A percentile compares a stretch with the other conserved stretches of the same genome.
Conservation (phyloP, 1,140 invertebrate genomes). For the Saccostrea glomerata region DNA sequence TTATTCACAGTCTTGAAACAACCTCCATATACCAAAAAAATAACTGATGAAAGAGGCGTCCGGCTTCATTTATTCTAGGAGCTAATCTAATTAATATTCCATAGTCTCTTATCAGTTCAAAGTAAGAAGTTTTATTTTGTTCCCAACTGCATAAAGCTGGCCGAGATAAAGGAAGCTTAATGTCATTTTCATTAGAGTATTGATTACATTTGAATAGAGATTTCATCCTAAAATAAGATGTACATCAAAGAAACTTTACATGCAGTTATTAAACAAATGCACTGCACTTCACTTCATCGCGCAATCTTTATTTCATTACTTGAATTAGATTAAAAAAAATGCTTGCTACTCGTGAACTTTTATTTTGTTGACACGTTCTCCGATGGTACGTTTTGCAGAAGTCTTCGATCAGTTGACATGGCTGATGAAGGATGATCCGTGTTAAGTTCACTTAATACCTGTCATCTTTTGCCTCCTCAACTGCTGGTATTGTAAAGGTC, state of each 20-base stretch:
- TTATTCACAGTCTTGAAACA: too few relatives aligned
- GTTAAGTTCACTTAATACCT: too few relatives aligned
- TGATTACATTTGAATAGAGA: not conserved
- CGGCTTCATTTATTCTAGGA: not conserved
- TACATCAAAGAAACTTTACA: not conserved
- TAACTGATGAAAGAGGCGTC: not conserved
- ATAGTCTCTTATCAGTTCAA: not conserved
- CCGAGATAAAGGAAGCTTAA: not conserved
- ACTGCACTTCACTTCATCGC: not conserved
- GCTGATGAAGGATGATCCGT: too few relatives aligned
- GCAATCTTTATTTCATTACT: not conserved
- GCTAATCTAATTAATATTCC: conserved; percentile 9
- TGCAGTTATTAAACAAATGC: not conserved
- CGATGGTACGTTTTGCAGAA: not conserved
- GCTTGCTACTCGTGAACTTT: not conserved
- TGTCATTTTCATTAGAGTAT: not conserved
- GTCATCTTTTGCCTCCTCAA: too few relatives aligned
- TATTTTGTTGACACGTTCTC: not conserved
- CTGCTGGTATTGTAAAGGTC: too few relatives aligned
- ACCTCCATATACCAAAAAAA: too few relatives aligned
- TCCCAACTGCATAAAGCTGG: not conserved
- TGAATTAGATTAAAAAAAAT: not conserved
- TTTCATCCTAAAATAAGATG: not conserved
- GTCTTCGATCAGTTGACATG: not conserved
- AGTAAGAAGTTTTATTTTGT: not conserved